Evolutionary conservation across 1,140 invertebrate species (phyloP).

Genomic region (Hycleus phaleratus): DNA sequence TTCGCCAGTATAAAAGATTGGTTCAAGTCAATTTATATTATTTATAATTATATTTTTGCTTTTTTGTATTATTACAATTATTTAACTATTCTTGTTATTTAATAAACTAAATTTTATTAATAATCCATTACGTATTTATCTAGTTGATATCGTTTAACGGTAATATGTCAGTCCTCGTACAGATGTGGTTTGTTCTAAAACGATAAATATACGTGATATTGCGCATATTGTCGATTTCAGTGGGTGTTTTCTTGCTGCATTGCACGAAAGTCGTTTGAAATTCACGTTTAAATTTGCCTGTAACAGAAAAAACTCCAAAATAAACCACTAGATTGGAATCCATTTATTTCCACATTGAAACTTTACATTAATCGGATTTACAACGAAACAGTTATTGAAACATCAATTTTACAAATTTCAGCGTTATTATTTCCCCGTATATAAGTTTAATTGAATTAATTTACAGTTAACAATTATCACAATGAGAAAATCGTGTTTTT

Average conservation of each 20-base stretch:
- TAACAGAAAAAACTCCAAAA: constrained; percentile 1
- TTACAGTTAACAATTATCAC: background rate
- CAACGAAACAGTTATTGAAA: background rate
- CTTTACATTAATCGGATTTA: background rate
- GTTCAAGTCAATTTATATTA: constrained; percentile 6
- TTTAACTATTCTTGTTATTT: constrained; percentile 28
- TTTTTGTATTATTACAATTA: constrained; percentile 30
- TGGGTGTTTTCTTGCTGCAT: constrained; percentile 17
- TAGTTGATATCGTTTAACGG: constrained; percentile 12
- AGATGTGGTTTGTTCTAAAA: constrained; percentile 21
- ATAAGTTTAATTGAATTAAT: background rate
- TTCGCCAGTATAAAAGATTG: constrained; percentile 31
- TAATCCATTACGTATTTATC: background rate
- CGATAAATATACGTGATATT: constrained; percentile 25
- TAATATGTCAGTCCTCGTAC: constrained; percentile 20
- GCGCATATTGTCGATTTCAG: constrained; percentile 13
- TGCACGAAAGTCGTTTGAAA: constrained; percentile 13
- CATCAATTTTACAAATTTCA: constrained; percentile 11
- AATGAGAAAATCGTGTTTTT: background rate
- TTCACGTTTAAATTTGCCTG: constrained; percentile 17
- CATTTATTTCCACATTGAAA: background rate
- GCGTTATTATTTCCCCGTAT: constrained; percentile 6
- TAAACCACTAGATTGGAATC: background rate
- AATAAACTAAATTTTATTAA: constrained; percentile 36
- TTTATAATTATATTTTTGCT: no score